These are phyloP conservation scores for Chlamydotis undulata DNA, from an alignment of 2,113 vertebrate genomes.

Conservation along the genomic window DNA sequence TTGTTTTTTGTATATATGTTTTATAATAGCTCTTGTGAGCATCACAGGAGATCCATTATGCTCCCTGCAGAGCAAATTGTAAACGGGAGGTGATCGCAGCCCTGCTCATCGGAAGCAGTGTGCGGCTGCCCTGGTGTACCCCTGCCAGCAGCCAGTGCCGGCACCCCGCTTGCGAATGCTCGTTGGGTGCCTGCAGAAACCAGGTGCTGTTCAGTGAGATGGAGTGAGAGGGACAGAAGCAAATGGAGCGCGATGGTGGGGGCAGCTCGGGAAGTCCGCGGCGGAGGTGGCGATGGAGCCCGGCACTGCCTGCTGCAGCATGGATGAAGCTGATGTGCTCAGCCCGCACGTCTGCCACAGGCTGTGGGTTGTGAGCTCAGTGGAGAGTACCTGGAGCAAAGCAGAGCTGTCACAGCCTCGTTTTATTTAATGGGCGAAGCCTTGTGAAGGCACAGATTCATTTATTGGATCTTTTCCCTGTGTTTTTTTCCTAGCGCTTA, in stretches of 20 bases:
- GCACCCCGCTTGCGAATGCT: accelerated
- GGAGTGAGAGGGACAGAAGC: too few relatives aligned
- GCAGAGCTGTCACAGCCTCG: neutral
- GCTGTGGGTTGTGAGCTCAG: neutral
- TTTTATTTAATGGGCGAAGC: slow-evolving; percentile 14
- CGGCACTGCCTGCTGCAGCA: accelerated
- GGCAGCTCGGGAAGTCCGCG: neutral
- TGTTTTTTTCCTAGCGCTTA: neutral
- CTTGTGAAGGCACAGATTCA: neutral
- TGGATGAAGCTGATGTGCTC: neutral
- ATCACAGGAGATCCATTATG: neutral
- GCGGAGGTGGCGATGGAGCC: accelerated
- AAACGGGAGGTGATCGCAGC: accelerated
- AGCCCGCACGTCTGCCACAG: accelerated
- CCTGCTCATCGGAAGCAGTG: accelerated
- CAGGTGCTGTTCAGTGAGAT: accelerated
- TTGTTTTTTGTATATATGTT: neutral
- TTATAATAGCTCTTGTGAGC: neutral
- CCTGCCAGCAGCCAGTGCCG: neutral
- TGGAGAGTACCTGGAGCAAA: neutral
- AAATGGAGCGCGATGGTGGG: accelerated
- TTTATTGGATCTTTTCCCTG: slow-evolving; percentile 9
- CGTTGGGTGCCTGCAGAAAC: neutral
- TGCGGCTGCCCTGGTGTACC: neutral
- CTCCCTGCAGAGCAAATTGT: accelerated